Conservation (phyloP, 23 tunicate genomes). For the Oikopleura vanhoeffeni region DNA sequence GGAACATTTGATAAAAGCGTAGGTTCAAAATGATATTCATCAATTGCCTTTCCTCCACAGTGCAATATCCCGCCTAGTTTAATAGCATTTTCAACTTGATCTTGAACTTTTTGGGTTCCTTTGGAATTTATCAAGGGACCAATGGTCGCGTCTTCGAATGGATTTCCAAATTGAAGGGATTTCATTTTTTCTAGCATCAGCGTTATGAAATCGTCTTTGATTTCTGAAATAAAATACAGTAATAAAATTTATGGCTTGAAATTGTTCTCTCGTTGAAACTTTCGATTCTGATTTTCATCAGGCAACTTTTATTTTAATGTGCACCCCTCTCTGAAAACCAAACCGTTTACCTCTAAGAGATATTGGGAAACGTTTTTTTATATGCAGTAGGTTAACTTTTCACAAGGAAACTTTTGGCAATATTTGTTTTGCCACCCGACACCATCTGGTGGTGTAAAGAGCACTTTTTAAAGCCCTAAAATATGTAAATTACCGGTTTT, state of each 20-base stretch:
- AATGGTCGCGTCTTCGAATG: constrained; percentile 24
- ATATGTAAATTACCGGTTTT: too few relatives aligned
- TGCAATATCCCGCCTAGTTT: constrained; percentile 18
- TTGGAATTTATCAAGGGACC: constrained; percentile 21
- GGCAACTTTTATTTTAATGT: too few relatives aligned
- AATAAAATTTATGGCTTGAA: neutral
- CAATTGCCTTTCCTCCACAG: constrained; percentile 18
- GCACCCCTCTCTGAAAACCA: too few relatives aligned
- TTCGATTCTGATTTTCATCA: too few relatives aligned
- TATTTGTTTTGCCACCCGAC: too few relatives aligned
- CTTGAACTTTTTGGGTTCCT: constrained; percentile 12
- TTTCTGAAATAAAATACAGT: neutral
- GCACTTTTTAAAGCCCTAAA: too few relatives aligned
- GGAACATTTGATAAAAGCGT: constrained; percentile 18
- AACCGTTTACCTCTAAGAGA: too few relatives aligned
- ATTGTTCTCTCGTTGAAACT: constrained; percentile 15
- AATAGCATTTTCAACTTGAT: constrained; percentile 13
- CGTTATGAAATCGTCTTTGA: neutral
- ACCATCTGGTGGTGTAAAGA: too few relatives aligned
- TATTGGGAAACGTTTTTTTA: too few relatives aligned
- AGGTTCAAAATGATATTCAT: constrained; percentile 18
- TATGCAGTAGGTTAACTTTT: too few relatives aligned
- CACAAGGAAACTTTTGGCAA: too few relatives aligned
- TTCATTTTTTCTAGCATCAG: neutral
- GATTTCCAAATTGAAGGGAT: constrained; percentile 40